Percentiles rank a stretch among this genome's conserved stretches.
These are phyloP conservation scores for Tragelaphus buxtoni DNA, from an alignment of 2,113 vertebrate species.

Conservation along the genomic window DNA sequence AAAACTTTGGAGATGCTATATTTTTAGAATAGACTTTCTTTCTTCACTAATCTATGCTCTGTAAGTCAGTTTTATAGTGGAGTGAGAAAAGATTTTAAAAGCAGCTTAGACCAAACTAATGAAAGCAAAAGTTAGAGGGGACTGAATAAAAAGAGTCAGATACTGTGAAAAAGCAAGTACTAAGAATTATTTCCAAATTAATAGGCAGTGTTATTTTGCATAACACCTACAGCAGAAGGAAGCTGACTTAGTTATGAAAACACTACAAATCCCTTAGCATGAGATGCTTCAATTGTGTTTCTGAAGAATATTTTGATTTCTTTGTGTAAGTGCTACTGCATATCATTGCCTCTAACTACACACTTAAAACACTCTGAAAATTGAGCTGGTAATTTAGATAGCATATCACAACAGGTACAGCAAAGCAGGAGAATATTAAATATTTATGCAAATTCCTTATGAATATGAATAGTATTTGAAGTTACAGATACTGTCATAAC, in stretches of 20 bases:
- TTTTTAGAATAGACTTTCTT: background rate
- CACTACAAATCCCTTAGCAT: conserved; percentile 31
- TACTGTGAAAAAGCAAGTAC: conserved; percentile 7
- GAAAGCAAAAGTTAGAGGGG: background rate
- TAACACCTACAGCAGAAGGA: background rate
- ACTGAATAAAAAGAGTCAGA: background rate
- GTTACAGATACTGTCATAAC: conserved; percentile 48
- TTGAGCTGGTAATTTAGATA: conserved; percentile 56
- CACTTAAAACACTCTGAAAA: conserved; percentile 55
- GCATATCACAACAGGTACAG: conserved; percentile 44
- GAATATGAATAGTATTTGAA: conserved; percentile 60
- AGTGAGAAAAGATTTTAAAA: background rate
- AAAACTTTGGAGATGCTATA: background rate
- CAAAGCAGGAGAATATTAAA: conserved; percentile 62
- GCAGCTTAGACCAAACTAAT: background rate
- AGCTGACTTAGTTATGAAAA: conserved; percentile 13
- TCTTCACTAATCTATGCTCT: background rate
- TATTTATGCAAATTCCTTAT: conserved; percentile 53
- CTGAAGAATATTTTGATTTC: conserved; percentile 74
- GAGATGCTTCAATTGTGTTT: conserved; percentile 44
- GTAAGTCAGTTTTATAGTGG: background rate
- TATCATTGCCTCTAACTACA: conserved; percentile 52
- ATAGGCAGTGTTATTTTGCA: conserved; percentile 38
- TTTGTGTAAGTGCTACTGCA: conserved; percentile 35
- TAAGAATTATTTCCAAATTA: conserved; percentile 32